Evolutionary conservation across 2,888 invertebrate species (phyloP).

Genomic region (Caenorhabditis doughertyi): DNA sequence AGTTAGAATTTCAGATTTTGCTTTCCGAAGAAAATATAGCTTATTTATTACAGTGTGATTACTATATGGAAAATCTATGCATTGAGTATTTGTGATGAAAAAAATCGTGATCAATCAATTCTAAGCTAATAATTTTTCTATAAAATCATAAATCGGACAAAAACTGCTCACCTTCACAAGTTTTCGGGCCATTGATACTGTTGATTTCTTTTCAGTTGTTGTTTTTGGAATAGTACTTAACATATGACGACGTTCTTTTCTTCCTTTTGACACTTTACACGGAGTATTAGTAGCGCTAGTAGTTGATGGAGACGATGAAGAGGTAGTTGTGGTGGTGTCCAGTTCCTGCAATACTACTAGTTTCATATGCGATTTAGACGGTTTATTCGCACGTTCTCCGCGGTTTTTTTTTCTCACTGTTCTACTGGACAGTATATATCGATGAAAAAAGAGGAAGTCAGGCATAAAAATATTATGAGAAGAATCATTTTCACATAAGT

Average conservation of each 20-base stretch:
- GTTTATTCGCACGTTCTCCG: slow-evolving; percentile 23
- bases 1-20: background rate
- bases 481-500: too few relatives aligned
- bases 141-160: too few relatives aligned
- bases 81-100: too few relatives aligned
- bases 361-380: slow-evolving; percentile 35
- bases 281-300: slow-evolving; percentile 25
- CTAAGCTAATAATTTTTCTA: too few relatives aligned
- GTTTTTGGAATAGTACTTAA: background rate
- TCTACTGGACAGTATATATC: background rate
- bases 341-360: slow-evolving; percentile 55
- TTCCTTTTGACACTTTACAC: slow-evolving; percentile 26
- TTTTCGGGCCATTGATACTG: slow-evolving; percentile 27
- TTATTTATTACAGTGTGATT: background rate
- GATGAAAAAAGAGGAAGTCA: background rate
- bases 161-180: slow-evolving; percentile 49
- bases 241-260: slow-evolving; percentile 11
- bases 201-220: background rate
- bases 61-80: too few relatives aligned
- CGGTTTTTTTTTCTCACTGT: slow-evolving; percentile 11
- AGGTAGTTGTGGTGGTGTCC: slow-evolving; percentile 37
- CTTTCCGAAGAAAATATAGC: background rate
- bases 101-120: too few relatives aligned
- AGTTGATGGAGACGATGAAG: slow-evolving; percentile 29
- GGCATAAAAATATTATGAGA: background rate